A percentile compares a stretch with the other conserved stretches of the same genome.
These are phyloP conservation scores for Siderastrea siderea DNA, from an alignment of 92 coral and sea anemone genomes.

Conservation along the genomic window DNA sequence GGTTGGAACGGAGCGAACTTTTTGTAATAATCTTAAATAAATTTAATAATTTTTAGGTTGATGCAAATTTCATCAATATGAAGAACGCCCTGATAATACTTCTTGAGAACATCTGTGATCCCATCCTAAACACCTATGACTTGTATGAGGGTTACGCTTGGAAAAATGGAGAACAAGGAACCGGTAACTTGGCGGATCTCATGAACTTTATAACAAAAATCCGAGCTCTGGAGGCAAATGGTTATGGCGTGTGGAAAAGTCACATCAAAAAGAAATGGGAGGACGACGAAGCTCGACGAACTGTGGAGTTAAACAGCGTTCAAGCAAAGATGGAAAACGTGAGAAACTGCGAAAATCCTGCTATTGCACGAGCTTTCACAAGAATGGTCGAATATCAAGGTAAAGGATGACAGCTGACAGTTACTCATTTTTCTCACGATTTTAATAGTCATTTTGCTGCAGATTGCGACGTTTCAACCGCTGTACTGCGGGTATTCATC, in stretches of 20 bases:
- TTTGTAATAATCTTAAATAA: background rate
- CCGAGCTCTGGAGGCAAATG: slow-evolving; percentile 12
- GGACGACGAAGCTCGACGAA: background rate
- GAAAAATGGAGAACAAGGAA: slow-evolving; percentile 31
- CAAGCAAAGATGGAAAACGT: background rate
- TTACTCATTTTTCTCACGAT: no score
- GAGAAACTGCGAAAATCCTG: slow-evolving; percentile 25
- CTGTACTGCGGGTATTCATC: no score
- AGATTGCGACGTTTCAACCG: no score
- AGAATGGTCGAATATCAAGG: slow-evolving; percentile 48
- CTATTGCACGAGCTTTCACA: slow-evolving; percentile 38
- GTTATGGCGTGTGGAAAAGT: slow-evolving; percentile 33
- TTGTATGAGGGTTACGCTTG: slow-evolving; percentile 36
- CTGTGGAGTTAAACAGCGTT: slow-evolving; percentile 8
- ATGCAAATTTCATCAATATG: background rate
- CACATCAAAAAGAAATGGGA: slow-evolving; percentile 9
- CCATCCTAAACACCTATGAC: slow-evolving; percentile 16
- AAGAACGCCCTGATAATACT: slow-evolving; percentile 27
- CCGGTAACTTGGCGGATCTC: slow-evolving; percentile 4
- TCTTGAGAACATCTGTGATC: slow-evolving; percentile 36
- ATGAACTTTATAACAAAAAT: slow-evolving; percentile 26
- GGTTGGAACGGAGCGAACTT: no score
- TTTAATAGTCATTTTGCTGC: no score
- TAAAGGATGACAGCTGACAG: background rate
- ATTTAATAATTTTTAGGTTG: background rate